Base-by-base conservation (phyloP, 2,113 vertebrate species). In the Spea bombifrons region DNA sequence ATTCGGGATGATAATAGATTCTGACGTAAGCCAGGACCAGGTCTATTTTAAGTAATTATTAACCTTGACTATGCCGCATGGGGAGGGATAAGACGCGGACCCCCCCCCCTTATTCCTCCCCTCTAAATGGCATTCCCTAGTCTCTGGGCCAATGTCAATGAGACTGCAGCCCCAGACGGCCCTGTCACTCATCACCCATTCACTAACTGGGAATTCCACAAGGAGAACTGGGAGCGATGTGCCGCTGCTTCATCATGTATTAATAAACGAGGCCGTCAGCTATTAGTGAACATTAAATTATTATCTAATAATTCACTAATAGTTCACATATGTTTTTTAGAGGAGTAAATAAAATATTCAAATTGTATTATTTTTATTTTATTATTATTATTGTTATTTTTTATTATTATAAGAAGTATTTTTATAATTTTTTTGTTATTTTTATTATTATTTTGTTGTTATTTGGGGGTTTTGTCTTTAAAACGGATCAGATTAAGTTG, bases 121-220 rank as follows among this genome's bases (percentile, higher is more conserved):
- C 9, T 5, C 30, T 4, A 15, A 8, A 75, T 9, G 4, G 59
- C 46, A 65, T 75, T 47, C 73, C n/a, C 4, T 0, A 43, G 16
- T 43, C 61, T 46, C 30, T 66, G 48, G 55, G 4, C 50, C 43
- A 30, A 9, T 53, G 7, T 3, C 8, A n/a, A 2, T 16, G n/a
- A 66, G 1, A 16, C 50, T 12, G 49, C 61, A 53, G 17, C 65
- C 16, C 44, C 75, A 67, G 17, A 8, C 44, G 67, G 47, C 49
- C 43, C 17, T 76, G 75, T 68, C 75, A 68, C 55, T 76, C 75
- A 76, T 10, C 63, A n/a, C 15, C 30, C 44, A 43, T 50, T 6
- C 45, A 7, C 9, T 45, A 55, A 52, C 13, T 15, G 46, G 30
- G 30, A 17, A 4, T 73, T 59, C 5, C 57, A 63, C 4, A n/a